Conservation (phyloP, 2,888 invertebrate genomes). For the Bellardia bayeri region DNA sequence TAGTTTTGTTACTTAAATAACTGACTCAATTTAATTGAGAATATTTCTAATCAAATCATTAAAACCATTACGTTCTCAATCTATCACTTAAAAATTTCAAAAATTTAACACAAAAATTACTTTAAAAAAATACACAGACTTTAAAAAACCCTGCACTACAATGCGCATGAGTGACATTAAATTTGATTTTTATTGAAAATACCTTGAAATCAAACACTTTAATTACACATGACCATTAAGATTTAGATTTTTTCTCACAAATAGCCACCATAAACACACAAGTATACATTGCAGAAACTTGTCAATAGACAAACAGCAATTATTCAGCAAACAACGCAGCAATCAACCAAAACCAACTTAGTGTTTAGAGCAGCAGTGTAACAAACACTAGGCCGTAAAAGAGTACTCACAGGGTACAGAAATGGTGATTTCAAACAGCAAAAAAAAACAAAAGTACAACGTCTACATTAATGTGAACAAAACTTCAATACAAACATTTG, state of each 20-base stretch:
- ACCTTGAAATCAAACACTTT: constrained; percentile 71
- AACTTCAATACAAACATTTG: constrained; percentile 44
- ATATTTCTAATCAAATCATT: constrained; percentile 33
- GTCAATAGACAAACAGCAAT: constrained; percentile 52
- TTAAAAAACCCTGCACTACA: constrained; percentile 31
- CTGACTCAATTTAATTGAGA: constrained; percentile 49
- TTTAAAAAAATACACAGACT: neutral
- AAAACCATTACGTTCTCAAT: constrained; percentile 12
- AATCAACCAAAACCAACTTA: constrained; percentile 30
- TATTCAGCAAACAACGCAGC: constrained; percentile 49
- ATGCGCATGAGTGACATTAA: constrained; percentile 67
- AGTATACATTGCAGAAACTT: constrained; percentile 11
- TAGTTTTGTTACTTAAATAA: constrained; percentile 13
- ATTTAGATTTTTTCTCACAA: constrained; percentile 64
- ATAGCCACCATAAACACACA: neutral
- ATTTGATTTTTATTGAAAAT: constrained; percentile 70
- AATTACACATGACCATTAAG: constrained; percentile 69
- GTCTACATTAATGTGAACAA: constrained; percentile 53
- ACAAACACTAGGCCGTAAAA: constrained; percentile 17
- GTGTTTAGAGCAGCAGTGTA: constrained; percentile 22
- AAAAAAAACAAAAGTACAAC: neutral
- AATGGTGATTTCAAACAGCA: constrained; percentile 3
- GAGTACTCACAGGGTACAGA: neutral
- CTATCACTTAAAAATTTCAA: constrained; percentile 48
- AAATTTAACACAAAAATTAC: constrained; percentile 48